phyloP scores from a whole-genome alignment of 2,797 vertebrate genomes.

The Syndactyla subalaris region DNA sequence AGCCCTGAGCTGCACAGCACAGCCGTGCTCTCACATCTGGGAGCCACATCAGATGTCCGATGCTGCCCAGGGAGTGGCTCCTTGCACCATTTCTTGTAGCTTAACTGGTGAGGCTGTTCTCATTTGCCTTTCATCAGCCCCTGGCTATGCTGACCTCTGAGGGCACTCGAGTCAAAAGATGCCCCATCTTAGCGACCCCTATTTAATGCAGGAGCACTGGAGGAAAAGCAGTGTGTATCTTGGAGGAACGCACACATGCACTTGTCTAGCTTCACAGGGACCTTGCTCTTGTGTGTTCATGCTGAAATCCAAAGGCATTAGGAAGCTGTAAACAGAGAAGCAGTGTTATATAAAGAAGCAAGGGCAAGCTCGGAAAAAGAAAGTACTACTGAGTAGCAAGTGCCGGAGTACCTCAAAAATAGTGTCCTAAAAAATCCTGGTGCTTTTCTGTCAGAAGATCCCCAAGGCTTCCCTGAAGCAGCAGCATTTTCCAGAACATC shows the following conservation, averaged over 20 bases:
- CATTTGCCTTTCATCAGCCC: neutral
- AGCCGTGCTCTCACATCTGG: neutral
- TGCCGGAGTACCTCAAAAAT: neutral
- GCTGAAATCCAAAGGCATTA: neutral
- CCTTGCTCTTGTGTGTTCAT: neutral
- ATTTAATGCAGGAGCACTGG: neutral
- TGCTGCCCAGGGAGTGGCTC: neutral
- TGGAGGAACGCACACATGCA: neutral
- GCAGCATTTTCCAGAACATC: neutral
- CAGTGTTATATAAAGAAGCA: neutral
- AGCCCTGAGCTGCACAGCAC: neutral
- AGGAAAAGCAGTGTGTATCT: neutral
- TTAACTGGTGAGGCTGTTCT: neutral
- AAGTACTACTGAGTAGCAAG: neutral
- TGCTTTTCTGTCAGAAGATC: neutral
- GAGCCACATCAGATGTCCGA: fast-evolving
- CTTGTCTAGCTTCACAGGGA: neutral
- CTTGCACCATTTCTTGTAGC: neutral
- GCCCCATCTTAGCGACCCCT: neutral
- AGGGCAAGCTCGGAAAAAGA: neutral
- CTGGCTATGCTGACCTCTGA: neutral
- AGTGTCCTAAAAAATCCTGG: fast-evolving
- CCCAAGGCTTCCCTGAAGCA: neutral
- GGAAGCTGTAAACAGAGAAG: neutral
- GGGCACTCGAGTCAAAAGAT: fast-evolving